Percentiles rank a stretch among this genome's conserved stretches.
phyloP scores from a whole-genome alignment of 2,888 invertebrate species.

The Amiota communis region DNA sequence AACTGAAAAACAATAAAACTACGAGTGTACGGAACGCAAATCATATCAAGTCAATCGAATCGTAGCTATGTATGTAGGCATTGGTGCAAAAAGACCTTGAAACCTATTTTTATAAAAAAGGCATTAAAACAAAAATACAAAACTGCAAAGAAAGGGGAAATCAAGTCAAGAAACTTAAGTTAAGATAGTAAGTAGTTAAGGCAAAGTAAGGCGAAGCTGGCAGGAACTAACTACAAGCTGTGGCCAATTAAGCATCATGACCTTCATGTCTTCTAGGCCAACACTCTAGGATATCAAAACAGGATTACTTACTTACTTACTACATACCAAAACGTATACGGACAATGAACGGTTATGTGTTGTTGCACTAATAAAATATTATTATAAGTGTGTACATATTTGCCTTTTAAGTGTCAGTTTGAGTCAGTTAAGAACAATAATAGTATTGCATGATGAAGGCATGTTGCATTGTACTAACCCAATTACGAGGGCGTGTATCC shows the following conservation, averaged over 20 bases:
- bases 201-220: not conserved
- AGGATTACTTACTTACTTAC: not conserved
- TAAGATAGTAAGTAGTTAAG: not conserved
- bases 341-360: conserved; percentile 10
- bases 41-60: conserved; percentile 17
- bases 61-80: conserved; percentile 29
- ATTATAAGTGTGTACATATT: conserved; percentile 43
- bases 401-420: conserved; percentile 36
- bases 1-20: conserved; percentile 45
- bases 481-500: conserved; percentile 50
- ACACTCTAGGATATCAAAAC: not conserved
- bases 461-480: conserved; percentile 47
- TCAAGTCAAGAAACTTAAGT: not conserved
- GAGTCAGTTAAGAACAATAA: not conserved
- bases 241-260: conserved; percentile 11
- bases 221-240: not conserved
- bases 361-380: conserved; percentile 40
- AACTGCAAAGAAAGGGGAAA: conserved; percentile 24
- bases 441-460: not conserved
- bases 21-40: conserved; percentile 24
- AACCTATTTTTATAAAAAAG: conserved; percentile 55
- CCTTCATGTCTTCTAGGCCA: not conserved
- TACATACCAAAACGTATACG: not conserved
- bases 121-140: conserved; percentile 27
- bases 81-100: conserved; percentile 50